phyloP scores from a whole-genome alignment of 2,797 vertebrate species.

The Sphenodon punctatus region DNA sequence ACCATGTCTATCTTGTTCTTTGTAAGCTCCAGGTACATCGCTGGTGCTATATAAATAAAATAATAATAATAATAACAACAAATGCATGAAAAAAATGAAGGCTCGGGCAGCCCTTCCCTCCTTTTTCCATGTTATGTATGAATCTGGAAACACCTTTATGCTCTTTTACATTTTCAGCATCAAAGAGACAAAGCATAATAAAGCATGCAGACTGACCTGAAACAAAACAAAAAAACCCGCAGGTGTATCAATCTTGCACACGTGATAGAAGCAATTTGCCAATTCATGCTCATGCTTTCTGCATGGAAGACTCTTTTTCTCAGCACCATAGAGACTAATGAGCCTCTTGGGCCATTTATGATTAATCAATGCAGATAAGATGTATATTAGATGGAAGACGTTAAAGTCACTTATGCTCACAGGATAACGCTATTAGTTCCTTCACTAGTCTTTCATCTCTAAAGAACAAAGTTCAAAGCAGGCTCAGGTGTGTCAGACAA shows the following conservation, averaged over 20 bases:
- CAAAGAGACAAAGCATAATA: rapidly evolving
- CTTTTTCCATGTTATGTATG: neutral
- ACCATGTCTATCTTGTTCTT: too few relatives aligned
- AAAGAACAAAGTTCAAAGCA: neutral
- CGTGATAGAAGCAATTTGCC: neutral
- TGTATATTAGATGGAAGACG: neutral
- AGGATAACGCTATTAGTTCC: neutral
- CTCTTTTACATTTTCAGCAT: neutral
- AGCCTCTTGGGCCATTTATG: neutral
- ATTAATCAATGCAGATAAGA: neutral
- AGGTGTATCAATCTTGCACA: neutral
- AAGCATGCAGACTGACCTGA: neutral
- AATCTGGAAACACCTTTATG: neutral
- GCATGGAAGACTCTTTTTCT: neutral
- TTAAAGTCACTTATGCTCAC: neutral
- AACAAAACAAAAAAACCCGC: neutral
- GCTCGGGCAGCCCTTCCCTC: neutral
- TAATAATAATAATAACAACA: too few relatives aligned
- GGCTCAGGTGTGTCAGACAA: neutral
- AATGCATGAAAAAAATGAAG: too few relatives aligned
- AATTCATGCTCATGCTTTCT: neutral
- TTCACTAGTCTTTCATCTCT: neutral
- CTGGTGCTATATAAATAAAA: too few relatives aligned
- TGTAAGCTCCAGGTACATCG: too few relatives aligned
- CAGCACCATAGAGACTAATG: neutral